Evolutionary conservation across 2,888 invertebrate genomes (phyloP).

Genomic region (Napeogenes inachia): DNA sequence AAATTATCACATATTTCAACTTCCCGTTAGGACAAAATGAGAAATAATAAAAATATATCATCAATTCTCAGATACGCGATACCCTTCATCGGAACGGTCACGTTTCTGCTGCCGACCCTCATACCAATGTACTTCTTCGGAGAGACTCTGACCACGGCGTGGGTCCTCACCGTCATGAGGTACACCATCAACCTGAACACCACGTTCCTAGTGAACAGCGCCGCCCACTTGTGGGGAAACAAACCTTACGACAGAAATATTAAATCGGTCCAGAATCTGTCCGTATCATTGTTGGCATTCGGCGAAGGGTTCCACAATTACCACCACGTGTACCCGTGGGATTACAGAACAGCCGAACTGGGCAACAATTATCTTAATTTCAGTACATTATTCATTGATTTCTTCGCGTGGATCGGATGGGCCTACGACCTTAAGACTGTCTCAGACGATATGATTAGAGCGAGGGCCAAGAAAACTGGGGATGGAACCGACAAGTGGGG

Average conservation of each 20-base stretch:
- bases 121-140: slow-evolving; percentile 78
- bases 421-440: slow-evolving; percentile 51
- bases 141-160: slow-evolving; percentile 61
- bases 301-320: slow-evolving; percentile 57
- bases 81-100: slow-evolving; percentile 77
- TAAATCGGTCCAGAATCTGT: slow-evolving; percentile 36
- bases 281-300: slow-evolving; percentile 37
- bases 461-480: slow-evolving; percentile 37
- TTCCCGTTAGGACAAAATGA: too few species aligned
- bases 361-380: slow-evolving; percentile 38
- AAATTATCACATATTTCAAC: too few species aligned
- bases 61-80: slow-evolving; percentile 72
- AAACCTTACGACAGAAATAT: slow-evolving; percentile 63
- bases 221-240: slow-evolving; percentile 74
- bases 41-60: too few species aligned
- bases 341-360: slow-evolving; percentile 47
- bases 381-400: slow-evolving; percentile 48
- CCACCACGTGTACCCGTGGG: slow-evolving; percentile 52
- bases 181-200: slow-evolving; percentile 76
- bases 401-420: slow-evolving; percentile 51
- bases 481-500: slow-evolving; percentile 42
- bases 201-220: slow-evolving; percentile 80
- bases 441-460: slow-evolving; percentile 31
- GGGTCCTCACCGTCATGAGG: slow-evolving; percentile 62
- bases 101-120: slow-evolving; percentile 50